A percentile compares a stretch with the other conserved stretches of the same genome.
phyloP scores from a whole-genome alignment of 2,888 invertebrate genomes.

The Acholoe squamosa region DNA sequence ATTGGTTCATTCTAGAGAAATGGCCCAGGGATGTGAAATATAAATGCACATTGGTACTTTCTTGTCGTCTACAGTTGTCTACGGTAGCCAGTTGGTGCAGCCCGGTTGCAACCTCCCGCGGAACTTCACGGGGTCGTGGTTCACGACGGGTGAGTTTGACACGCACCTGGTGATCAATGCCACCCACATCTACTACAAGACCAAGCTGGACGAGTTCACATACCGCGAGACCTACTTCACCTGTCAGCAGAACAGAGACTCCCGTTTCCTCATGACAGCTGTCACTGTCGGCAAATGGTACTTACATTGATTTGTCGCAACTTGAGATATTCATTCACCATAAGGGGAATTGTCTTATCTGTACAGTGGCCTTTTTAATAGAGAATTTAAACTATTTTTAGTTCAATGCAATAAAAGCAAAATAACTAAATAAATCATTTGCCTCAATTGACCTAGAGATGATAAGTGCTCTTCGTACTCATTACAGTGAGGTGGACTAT shows the following conservation, averaged over 20 bases:
- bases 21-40: too few species aligned
- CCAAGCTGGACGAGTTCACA: constrained; percentile 92
- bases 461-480: neutral
- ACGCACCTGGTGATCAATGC: constrained; percentile 93
- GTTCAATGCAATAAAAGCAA: neutral
- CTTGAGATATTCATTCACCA: neutral
- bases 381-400: too few species aligned
- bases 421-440: too few species aligned
- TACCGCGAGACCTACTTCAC: constrained; percentile 93
- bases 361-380: too few species aligned
- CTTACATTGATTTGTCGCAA: constrained; percentile 71
- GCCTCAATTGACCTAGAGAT: too few species aligned
- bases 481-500: constrained; percentile 95
- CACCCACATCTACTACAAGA: constrained; percentile 97
- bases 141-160: constrained; percentile 98
- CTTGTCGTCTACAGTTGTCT: constrained; percentile 68
- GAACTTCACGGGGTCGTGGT: constrained; percentile 97
- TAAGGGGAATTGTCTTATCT: too few species aligned
- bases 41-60: too few species aligned
- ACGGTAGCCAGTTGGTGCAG: constrained; percentile 84
- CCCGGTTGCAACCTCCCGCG: constrained; percentile 96
- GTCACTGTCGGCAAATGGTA: constrained; percentile 97
- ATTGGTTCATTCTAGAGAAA: too few species aligned
- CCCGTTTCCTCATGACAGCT: constrained; percentile 96
- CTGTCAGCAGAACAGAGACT: constrained; percentile 95